Base-by-base conservation (phyloP, 2,888 invertebrate genomes). In the Lucinisca nassula region DNA sequence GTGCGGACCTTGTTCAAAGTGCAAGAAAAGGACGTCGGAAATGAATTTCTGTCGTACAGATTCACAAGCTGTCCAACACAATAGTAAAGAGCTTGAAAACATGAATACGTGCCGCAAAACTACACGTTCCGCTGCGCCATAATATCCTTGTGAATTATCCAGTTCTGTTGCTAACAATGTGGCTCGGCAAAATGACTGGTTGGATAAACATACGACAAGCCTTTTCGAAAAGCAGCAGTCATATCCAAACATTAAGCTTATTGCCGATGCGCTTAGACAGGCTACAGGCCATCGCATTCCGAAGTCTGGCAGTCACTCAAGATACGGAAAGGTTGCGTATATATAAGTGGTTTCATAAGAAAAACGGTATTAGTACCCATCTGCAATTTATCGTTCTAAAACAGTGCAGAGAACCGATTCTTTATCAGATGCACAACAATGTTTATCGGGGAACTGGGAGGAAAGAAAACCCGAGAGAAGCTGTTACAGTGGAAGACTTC, bases 1-100 rank as follows among this genome's bases (percentile, higher is more conserved):
- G 24, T 88, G 88, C 70, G 84, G 85, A n/a, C 30, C 90, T 21
- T 88, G 87, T 30, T 45, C 58, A 12, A 85, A 85, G 72, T 90
- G 86, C 67, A 61, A 32, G 21, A 76, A 38, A 58, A 45, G 67
- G 77, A 8, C 14, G 8, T 14, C 14, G n/a, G n/a, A n/a, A n/a
- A n/a, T n/a, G n/a, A n/a, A n/a, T n/a, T n/a, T n/a, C n/a, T n/a
- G n/a, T n/a, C n/a, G n/a, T n/a, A n/a, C n/a, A n/a, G n/a, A n/a
- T n/a, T n/a, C n/a, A n/a, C n/a, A n/a, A n/a, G n/a, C n/a, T 17
- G 45, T 12, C 8, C 45, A 45, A 45, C 45, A 12, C 10, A 45
- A 12, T 12, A 12, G 45, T 12, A 45, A 45, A 17, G 45, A 45
- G 45, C 17, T 8, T 8, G 17, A 45, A 17, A 45, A 12, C 8